Conservation (phyloP, 1,140 invertebrate genomes). For the Bombus picipes region DNA sequence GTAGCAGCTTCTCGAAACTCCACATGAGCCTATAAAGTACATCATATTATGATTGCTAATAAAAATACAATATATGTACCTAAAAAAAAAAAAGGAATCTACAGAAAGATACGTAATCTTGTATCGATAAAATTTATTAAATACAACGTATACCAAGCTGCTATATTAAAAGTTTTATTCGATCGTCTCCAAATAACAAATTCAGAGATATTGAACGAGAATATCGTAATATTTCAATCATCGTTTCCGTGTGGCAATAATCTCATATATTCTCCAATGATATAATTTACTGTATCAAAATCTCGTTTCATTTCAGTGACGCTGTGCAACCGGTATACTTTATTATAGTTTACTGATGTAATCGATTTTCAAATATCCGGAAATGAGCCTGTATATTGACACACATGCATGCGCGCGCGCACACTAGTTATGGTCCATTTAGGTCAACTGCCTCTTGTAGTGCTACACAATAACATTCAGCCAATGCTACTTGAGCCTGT, state of each 20-base stretch:
- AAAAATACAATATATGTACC: too few relatives aligned
- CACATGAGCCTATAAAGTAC: too few relatives aligned
- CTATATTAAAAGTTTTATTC: not conserved
- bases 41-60: too few relatives aligned
- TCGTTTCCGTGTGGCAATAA: not conserved
- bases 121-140: not conserved
- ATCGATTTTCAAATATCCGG: constrained; percentile 26
- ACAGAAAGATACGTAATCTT: too few relatives aligned
- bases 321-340: too few relatives aligned
- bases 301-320: not conserved
- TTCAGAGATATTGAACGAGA: not conserved
- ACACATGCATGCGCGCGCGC: not conserved
- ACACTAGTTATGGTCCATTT: constrained; percentile 17
- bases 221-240: not conserved
- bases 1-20: too few relatives aligned
- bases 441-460: constrained; percentile 36
- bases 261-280: not conserved
- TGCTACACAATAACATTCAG: constrained; percentile 30
- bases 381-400: constrained; percentile 18
- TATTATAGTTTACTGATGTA: constrained; percentile 15
- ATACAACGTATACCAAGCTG: too few relatives aligned
- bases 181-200: not conserved
- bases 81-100: not conserved
- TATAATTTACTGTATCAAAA: not conserved
- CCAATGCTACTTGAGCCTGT: constrained; percentile 6